Evolutionary conservation across 1,140 invertebrate genomes (phyloP), one percentile per base, ranked within the genome.

Genomic region (Grapholita molesta): DNA sequence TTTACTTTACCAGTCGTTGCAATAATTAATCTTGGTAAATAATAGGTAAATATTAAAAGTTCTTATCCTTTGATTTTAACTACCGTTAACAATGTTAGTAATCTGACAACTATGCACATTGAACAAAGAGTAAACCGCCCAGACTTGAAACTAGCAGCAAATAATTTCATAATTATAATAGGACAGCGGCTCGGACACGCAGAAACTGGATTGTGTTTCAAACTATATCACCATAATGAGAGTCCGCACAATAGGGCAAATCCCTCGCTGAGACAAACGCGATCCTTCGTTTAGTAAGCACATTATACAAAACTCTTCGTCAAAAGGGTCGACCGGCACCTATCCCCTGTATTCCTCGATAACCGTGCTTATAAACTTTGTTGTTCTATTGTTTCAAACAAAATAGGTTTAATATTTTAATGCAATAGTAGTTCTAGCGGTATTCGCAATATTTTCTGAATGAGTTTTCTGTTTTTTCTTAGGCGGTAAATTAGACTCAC

Each of bases 221-320:
- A 61, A 61, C 55, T 61, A 61, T 61, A 61, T 61, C 25, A 28
- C 55, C 55, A 61, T 61, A 61, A 61, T 61, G 55, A 61, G 25
- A 61, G 25, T 12, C 55, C 25, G 24, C 55, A 61, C 55, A 61
- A 61, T 61, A 30, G 55, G 55, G n/a, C 11, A 61, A 61, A 61
- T 28, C 55, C 55, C 55, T 61, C 25, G n/a, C 25, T 61, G 55
- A 61, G 55, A 61, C 25, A 61, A 61, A 61, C 55, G 55, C 55
- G n/a, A 61, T 61, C 55, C 55, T 32, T 28, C 55, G 55, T 61
- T 61, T 61, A 61, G 55, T 15, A 28, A 61, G 55, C 55, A 61
- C 55, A 61, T 61, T 61, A 61, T 61, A 61, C 55, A 61, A 48
- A 48, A 61, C 55, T 61, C 55, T 61, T 61, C 30, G 55, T 61